Evolutionary conservation across 2,797 vertebrate species (phyloP).

Genomic region (Pterois miles): DNA sequence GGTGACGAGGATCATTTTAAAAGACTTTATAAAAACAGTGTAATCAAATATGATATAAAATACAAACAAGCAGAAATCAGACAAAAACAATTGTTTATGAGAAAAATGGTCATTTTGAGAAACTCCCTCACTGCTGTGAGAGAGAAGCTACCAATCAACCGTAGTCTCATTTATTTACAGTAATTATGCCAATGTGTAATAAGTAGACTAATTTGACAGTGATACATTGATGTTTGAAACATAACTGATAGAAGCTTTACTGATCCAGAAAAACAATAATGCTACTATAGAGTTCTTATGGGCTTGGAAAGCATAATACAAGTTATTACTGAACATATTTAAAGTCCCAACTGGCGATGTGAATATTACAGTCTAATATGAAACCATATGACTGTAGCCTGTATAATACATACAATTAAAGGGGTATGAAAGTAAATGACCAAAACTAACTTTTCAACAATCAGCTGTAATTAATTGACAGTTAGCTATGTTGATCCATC

Average conservation of each 20-base stretch:
- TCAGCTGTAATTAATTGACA: not conserved
- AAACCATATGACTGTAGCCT: not conserved
- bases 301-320: not conserved
- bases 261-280: constrained; percentile 7
- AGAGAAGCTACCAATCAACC: constrained; percentile 1
- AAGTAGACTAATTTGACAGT: not conserved
- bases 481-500: not conserved
- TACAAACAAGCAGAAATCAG: not conserved
- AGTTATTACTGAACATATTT: not conserved
- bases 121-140: not conserved
- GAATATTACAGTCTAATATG: not conserved
- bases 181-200: constrained; percentile 6
- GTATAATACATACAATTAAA: not conserved
- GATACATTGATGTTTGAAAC: constrained; percentile 19
- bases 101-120: not conserved
- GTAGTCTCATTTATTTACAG: constrained; percentile 23
- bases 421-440: not conserved
- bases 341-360: not conserved
- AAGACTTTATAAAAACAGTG: not conserved
- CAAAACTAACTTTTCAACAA: not conserved
- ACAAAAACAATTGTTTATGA: not conserved
- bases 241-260: not conserved
- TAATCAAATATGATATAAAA: not conserved
- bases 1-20: not conserved
- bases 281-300: not conserved